Evolutionary conservation across 2,113 vertebrate genomes (phyloP).

Genomic region (Onychostruthus taczanowskii): DNA sequence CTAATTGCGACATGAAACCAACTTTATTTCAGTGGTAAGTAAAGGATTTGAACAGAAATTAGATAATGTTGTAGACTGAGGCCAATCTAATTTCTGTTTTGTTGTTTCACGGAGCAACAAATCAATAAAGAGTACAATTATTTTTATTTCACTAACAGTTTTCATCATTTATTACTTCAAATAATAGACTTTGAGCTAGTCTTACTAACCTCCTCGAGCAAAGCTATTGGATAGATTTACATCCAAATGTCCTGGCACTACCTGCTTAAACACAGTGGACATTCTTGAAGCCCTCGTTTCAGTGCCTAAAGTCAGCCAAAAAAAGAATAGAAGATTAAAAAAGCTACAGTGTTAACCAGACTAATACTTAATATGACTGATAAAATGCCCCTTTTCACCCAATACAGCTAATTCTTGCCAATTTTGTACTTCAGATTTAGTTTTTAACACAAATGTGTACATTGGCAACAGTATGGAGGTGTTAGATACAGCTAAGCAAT

Average conservation of each 20-base stretch:
- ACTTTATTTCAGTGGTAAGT: background rate
- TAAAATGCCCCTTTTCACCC: constrained; percentile 56
- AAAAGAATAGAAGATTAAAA: constrained; percentile 71
- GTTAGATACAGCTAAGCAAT: constrained; percentile 73
- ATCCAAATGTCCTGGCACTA: constrained; percentile 94
- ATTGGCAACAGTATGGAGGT: constrained; percentile 63
- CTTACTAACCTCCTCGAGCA: constrained; percentile 93
- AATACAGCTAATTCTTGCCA: constrained; percentile 64
- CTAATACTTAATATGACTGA: constrained; percentile 66
- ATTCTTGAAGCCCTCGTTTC: constrained; percentile 90
- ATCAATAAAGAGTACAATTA: background rate
- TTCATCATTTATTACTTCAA: constrained; percentile 45
- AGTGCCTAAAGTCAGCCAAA: constrained; percentile 84
- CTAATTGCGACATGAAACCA: background rate
- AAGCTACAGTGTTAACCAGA: constrained; percentile 61
- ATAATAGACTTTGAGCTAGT: constrained; percentile 74
- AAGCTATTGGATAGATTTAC: constrained; percentile 95
- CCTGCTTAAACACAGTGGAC: constrained; percentile 88
- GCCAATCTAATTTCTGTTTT: background rate
- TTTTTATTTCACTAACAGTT: constrained; percentile 11
- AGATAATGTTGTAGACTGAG: background rate
- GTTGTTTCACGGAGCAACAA: background rate
- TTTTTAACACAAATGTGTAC: constrained; percentile 54
- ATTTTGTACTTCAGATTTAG: constrained; percentile 51
- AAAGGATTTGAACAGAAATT: background rate